These are phyloP conservation scores for Tenualosa ilisha DNA, from an alignment of 2,797 vertebrate genomes.

Conservation along the genomic window DNA sequence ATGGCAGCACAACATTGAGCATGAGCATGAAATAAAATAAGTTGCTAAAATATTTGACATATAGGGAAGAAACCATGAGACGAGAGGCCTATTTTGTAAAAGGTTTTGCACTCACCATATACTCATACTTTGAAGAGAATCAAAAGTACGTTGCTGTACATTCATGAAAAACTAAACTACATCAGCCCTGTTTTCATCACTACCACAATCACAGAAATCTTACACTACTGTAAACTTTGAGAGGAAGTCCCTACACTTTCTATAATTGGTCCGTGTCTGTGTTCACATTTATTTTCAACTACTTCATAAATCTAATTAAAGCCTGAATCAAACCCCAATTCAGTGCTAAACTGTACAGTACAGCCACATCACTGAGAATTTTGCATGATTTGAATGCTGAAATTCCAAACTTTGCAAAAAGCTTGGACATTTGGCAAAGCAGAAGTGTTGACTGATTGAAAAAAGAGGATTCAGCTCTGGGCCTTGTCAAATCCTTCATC, in stretches of 20 bases:
- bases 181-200: slow-evolving; percentile 40
- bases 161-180: slow-evolving; percentile 37
- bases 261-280: slow-evolving; percentile 8
- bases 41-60: slow-evolving; percentile 18
- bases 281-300: slow-evolving; percentile 14
- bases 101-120: slow-evolving; percentile 17
- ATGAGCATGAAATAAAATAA: slow-evolving; percentile 29
- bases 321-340: neutral
- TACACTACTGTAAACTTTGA: slow-evolving; percentile 41
- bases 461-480: neutral
- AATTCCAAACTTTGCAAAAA: neutral
- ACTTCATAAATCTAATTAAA: slow-evolving; percentile 22
- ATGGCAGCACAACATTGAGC: slow-evolving; percentile 2
- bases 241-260: neutral
- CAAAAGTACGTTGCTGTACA: slow-evolving; percentile 40
- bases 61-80: neutral
- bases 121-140: slow-evolving; percentile 27
- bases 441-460: neutral
- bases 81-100: slow-evolving; percentile 14
- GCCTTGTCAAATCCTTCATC: neutral
- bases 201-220: slow-evolving; percentile 31
- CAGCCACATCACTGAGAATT: neutral
- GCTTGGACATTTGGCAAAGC: slow-evolving; percentile 1
- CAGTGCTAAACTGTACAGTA: neutral
- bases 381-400: neutral